Evolutionary conservation across 1,140 invertebrate species (phyloP).

Genomic region (Coptotermes formosanus): DNA sequence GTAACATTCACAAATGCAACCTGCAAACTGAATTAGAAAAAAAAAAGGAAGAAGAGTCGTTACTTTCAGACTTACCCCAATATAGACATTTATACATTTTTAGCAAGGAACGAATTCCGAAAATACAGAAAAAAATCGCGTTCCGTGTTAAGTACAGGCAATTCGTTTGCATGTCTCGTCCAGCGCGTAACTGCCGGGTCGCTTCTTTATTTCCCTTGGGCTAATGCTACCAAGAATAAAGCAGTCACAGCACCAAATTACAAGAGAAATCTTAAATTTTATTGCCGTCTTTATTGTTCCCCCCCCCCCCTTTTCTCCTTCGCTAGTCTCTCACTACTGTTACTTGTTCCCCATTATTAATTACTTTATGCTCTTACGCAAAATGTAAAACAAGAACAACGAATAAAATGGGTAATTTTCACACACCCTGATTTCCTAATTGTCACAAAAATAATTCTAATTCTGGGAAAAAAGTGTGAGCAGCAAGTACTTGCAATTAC

Average conservation of each 20-base stretch:
- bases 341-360: not conserved
- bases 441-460: not conserved
- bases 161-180: not conserved
- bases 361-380: not conserved
- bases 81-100: too few relatives aligned
- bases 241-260: not conserved
- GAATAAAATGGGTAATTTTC: not conserved
- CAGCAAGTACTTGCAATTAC: too few relatives aligned
- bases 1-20: too few relatives aligned
- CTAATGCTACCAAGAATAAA: not conserved
- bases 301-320: not conserved
- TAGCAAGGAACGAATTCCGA: too few relatives aligned
- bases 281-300: not conserved
- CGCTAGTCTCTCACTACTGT: not conserved
- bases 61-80: too few relatives aligned
- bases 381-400: not conserved
- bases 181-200: not conserved
- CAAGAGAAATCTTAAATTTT: not conserved
- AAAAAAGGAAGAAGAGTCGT: too few relatives aligned
- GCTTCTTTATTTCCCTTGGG: conserved; percentile 1
- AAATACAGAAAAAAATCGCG: too few relatives aligned
- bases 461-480: not conserved
- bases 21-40: too few relatives aligned
- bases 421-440: not conserved
- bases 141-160: too few relatives aligned